phyloP scores from a whole-genome alignment of 2,113 vertebrate genomes.

The Merops nubicus region DNA sequence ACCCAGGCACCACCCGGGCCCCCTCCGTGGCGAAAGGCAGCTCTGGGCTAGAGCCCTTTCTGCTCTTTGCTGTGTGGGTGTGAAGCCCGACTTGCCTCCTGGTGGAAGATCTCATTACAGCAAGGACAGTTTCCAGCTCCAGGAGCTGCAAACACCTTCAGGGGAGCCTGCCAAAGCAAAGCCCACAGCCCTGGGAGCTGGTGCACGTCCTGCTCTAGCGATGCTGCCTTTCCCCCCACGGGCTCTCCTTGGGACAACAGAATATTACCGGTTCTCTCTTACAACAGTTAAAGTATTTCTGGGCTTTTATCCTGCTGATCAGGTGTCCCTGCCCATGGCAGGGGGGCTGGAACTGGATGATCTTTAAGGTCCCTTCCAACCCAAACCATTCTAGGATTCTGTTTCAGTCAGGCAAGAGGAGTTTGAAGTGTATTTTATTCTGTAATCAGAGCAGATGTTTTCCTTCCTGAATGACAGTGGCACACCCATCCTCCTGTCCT shows the following conservation, averaged over 20 bases:
- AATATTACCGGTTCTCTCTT: not conserved
- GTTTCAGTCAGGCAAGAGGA: not conserved
- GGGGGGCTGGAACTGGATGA: not conserved
- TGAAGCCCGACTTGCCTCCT: conserved; percentile 44
- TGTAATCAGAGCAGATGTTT: not conserved
- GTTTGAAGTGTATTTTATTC: not conserved
- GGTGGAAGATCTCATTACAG: conserved; percentile 62
- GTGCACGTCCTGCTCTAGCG: accelerated
- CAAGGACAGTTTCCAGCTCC: not conserved
- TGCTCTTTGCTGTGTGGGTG: not conserved
- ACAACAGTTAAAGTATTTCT: accelerated
- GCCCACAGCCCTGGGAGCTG: not conserved
- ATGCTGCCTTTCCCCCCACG: not conserved
- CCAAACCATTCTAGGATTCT: not conserved
- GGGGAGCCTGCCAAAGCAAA: not conserved
- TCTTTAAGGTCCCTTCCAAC: not conserved
- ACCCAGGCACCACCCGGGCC: not conserved
- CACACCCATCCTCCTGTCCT: not conserved
- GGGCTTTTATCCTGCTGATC: not conserved
- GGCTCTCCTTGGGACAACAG: not conserved
- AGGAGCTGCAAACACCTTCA: not conserved
- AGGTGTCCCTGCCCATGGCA: not conserved
- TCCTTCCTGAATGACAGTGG: not conserved
- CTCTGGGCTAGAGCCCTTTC: not conserved
- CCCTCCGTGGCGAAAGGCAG: not conserved